These are phyloP conservation scores for Boloria euphrosyne DNA, from an alignment of 2,888 invertebrate genomes.

Conservation along the genomic window DNA sequence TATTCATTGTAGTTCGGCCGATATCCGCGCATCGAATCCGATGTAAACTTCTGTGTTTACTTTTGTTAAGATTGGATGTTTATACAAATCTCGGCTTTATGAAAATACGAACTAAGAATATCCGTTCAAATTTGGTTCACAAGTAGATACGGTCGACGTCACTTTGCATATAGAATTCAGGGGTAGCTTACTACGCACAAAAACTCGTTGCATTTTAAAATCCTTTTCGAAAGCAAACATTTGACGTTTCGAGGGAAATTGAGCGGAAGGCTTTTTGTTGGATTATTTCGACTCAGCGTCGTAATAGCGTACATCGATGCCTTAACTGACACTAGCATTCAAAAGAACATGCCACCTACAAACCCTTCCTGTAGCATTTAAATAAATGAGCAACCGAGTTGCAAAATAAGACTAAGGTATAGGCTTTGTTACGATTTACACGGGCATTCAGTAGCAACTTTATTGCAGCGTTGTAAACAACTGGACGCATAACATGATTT, in stretches of 20 bases:
- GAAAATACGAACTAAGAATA: slow-evolving; percentile 35
- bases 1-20: slow-evolving; percentile 63
- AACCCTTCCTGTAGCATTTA: slow-evolving; percentile 22
- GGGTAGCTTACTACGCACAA: slow-evolving; percentile 61
- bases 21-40: slow-evolving; percentile 46
- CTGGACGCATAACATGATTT: slow-evolving; percentile 53
- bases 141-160: slow-evolving; percentile 41
- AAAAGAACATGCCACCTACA: slow-evolving; percentile 29
- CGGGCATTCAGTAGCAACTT: slow-evolving; percentile 52
- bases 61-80: slow-evolving; percentile 11
- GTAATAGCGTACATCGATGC: slow-evolving; percentile 29
- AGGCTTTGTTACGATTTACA: slow-evolving; percentile 38
- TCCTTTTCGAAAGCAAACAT: slow-evolving; percentile 76
- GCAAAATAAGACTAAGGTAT: slow-evolving; percentile 16
- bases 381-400: slow-evolving; percentile 8
- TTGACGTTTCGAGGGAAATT: slow-evolving; percentile 77
- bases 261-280: slow-evolving; percentile 69
- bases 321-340: slow-evolving; percentile 27
- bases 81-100: slow-evolving; percentile 19
- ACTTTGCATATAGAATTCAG: slow-evolving; percentile 75
- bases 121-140: slow-evolving; percentile 47
- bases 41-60: slow-evolving; percentile 27
- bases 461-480: slow-evolving; percentile 37
- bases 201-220: slow-evolving; percentile 81
- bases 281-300: slow-evolving; percentile 49